Evolutionary conservation across 2,113 vertebrate species (phyloP).

Genomic region (Psephotus haematonotus): DNA sequence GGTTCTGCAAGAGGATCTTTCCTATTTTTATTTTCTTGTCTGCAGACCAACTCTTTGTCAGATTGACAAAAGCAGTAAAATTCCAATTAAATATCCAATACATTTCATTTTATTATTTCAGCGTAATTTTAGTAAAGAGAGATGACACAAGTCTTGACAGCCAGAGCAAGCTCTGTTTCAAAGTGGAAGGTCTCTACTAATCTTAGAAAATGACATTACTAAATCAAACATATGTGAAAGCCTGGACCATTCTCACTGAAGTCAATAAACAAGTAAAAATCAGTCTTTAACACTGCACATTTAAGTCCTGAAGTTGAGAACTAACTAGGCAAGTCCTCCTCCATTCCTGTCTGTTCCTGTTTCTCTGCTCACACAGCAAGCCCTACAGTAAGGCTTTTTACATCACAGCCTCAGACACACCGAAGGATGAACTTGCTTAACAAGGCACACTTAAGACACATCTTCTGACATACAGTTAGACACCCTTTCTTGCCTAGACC

Average conservation of each 20-base stretch:
- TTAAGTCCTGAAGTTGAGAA: background rate
- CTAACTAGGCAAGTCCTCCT: background rate
- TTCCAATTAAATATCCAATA: background rate
- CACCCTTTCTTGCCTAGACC: background rate
- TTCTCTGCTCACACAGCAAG: background rate
- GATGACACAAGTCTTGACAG: background rate
- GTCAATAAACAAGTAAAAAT: background rate
- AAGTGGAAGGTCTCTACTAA: background rate
- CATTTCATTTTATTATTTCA: background rate
- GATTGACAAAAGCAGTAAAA: background rate
- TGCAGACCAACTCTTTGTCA: background rate
- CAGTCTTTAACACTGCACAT: accelerated
- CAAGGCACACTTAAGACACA: background rate
- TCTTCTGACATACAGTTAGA: background rate
- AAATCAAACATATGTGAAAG: background rate
- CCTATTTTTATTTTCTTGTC: background rate
- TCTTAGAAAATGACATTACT: background rate
- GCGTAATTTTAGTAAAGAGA: background rate
- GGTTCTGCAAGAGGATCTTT: background rate
- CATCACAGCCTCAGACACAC: background rate
- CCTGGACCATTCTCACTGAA: background rate
- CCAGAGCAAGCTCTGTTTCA: background rate
- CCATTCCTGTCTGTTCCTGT: background rate
- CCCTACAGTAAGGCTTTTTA: background rate
- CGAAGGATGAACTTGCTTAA: background rate